Conservation (phyloP, 2,888 invertebrate species). For the Epinotia nisella region DNA sequence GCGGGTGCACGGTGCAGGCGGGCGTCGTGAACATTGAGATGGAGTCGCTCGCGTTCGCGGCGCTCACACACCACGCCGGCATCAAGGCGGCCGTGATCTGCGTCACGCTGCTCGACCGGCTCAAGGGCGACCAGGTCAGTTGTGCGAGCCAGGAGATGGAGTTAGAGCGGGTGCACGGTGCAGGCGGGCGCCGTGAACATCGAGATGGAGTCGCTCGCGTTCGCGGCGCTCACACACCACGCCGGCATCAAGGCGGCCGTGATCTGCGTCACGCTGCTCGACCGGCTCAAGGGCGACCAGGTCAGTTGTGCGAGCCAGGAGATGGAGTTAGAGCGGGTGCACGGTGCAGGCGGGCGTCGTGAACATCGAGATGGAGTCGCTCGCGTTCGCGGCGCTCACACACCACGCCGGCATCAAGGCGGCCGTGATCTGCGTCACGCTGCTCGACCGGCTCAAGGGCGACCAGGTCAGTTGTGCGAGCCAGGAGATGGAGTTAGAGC, state of each 20-base stretch:
- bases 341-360: slow-evolving; percentile 88
- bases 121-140: too few species aligned
- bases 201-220: too few species aligned
- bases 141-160: too few species aligned
- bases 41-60: too few species aligned
- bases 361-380: slow-evolving; percentile 88
- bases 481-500: slow-evolving; percentile 83
- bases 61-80: too few species aligned
- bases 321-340: slow-evolving; percentile 88
- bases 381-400: slow-evolving; percentile 94
- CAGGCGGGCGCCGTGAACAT: slow-evolving; percentile 89
- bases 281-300: slow-evolving; percentile 91
- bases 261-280: slow-evolving; percentile 95
- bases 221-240: slow-evolving; percentile 86
- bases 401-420: slow-evolving; percentile 96
- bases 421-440: slow-evolving; percentile 96
- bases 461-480: slow-evolving; percentile 89
- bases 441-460: slow-evolving; percentile 95
- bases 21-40: slow-evolving; percentile 87
- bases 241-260: slow-evolving; percentile 97
- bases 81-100: too few species aligned
- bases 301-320: slow-evolving; percentile 70
- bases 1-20: slow-evolving; percentile 85
- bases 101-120: too few species aligned
- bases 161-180: slow-evolving; percentile 87